phyloP scores from a whole-genome alignment of 2,888 invertebrate species.

The Quadroppia sp. region DNA sequence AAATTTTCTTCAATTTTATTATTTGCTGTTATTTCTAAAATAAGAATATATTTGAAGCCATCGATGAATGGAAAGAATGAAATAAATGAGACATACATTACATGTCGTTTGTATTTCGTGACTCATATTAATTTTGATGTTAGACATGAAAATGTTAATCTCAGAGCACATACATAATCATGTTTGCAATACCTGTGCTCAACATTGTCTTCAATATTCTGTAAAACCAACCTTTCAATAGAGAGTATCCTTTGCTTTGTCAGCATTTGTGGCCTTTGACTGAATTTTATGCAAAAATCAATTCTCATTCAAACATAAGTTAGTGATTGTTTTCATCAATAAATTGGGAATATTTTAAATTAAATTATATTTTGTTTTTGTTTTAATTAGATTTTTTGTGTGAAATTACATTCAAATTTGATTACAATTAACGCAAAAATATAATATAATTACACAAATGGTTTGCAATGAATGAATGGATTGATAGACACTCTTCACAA shows the following conservation, averaged over 20 bases:
- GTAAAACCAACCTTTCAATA: not conserved
- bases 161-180: not conserved
- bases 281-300: no score
- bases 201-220: not conserved
- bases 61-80: constrained; percentile 13
- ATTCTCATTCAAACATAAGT: no score
- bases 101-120: constrained; percentile 15
- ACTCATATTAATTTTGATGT: constrained; percentile 31
- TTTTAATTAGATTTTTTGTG: no score
- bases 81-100: constrained; percentile 24
- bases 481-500: no score
- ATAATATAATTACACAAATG: no score
- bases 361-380: no score
- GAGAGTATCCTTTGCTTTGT: no score
- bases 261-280: not conserved
- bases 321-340: no score
- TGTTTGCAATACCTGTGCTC: not conserved
- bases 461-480: no score
- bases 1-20: constrained; percentile 6
- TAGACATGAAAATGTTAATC: constrained; percentile 28
- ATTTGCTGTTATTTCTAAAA: constrained; percentile 12
- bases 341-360: no score
- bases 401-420: no score
- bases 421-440: no score
- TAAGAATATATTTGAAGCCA: constrained; percentile 26